Conservation (phyloP, 2,797 vertebrate genomes). For the Girardinus metallicus region DNA sequence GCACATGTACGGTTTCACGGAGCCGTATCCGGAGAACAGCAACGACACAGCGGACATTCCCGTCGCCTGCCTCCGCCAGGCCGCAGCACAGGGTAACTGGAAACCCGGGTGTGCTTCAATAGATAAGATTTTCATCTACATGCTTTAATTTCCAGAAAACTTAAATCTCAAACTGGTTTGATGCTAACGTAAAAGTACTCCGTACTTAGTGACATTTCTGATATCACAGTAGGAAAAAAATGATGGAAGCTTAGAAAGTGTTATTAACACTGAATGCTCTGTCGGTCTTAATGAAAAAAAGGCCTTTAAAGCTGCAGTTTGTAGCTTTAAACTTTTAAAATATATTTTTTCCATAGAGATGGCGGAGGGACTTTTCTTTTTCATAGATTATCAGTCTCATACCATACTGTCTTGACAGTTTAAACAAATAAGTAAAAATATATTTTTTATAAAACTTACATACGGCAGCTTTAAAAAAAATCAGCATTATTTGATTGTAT, state of each 20-base stretch:
- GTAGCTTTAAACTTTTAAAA: no score
- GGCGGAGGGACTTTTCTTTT: no score
- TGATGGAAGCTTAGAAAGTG: background rate
- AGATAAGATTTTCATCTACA: background rate
- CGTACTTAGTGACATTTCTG: background rate
- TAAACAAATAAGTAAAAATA: no score
- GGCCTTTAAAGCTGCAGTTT: no score
- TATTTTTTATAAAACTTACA: no score
- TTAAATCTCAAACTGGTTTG: background rate
- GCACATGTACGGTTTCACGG: slow-evolving; percentile 95
- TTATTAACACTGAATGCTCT: background rate
- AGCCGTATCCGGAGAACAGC: slow-evolving; percentile 86
- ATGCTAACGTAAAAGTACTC: background rate
- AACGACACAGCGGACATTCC: slow-evolving; percentile 90
- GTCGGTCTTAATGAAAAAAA: background rate
- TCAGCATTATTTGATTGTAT: background rate
- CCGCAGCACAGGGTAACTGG: slow-evolving; percentile 80
- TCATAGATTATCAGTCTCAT: no score
- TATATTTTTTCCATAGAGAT: no score
- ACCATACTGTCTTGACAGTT: no score
- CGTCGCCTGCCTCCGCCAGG: slow-evolving; percentile 81
- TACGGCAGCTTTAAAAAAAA: background rate
- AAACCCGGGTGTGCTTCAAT: background rate
- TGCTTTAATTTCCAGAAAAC: background rate
- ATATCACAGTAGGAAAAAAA: background rate